phyloP scores from a whole-genome alignment of 2,888 invertebrate genomes.

The Hypomecis punctinalis region DNA sequence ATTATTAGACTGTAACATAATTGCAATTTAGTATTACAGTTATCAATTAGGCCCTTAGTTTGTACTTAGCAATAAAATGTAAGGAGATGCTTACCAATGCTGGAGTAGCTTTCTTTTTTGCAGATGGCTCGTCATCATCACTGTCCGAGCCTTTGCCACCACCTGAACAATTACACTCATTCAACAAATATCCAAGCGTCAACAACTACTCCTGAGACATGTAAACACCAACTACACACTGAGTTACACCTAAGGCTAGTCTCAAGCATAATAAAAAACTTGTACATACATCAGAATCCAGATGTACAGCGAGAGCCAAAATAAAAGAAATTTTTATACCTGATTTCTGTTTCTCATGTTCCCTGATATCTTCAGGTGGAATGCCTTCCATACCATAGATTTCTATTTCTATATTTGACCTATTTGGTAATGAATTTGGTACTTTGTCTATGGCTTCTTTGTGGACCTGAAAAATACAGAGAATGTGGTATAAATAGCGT shows the following conservation, averaged over 20 bases:
- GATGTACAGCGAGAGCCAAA: conserved; percentile 59
- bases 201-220: conserved; percentile 1
- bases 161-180: conserved; percentile 67
- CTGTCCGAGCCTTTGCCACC: conserved; percentile 91
- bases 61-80: not conserved
- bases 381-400: conserved; percentile 99
- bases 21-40: conserved; percentile 29
- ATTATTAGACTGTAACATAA: conserved; percentile 36
- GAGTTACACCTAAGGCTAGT: conserved; percentile 62
- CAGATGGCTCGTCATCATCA: conserved; percentile 93
- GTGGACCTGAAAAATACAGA: conserved; percentile 91
- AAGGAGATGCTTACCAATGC: conserved; percentile 68
- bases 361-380: conserved; percentile 96
- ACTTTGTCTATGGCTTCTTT: conserved; percentile 99
- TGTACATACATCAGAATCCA: conserved; percentile 78
- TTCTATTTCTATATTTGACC: conserved; percentile 99
- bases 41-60: conserved; percentile 20
- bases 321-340: conserved; percentile 69
- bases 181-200: conserved; percentile 16
- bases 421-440: conserved; percentile 98
- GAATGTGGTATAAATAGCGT: conserved; percentile 30
- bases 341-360: conserved; percentile 95
- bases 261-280: conserved; percentile 67
- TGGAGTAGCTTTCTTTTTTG: conserved; percentile 89
- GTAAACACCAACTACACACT: conserved; percentile 67